A percentile compares a stretch with the other conserved stretches of the same genome.
Conservation (phyloP, 2,113 vertebrate species). For the Cebus imitator region DNA sequence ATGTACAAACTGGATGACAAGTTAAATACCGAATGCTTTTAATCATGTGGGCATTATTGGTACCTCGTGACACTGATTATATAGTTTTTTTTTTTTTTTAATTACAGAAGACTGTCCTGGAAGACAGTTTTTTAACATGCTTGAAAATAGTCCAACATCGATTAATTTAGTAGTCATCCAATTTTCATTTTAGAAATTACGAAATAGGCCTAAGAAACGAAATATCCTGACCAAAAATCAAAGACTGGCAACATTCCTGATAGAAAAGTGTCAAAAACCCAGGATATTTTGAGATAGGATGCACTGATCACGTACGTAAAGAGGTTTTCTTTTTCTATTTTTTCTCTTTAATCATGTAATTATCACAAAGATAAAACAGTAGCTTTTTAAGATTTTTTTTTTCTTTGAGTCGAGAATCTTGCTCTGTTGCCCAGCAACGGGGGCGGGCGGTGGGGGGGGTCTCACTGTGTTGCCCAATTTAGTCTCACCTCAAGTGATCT, state of each 20-base stretch:
- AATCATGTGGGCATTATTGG: neutral
- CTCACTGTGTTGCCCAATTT: neutral
- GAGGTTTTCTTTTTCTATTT: neutral
- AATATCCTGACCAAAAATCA: neutral
- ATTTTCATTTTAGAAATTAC: neutral
- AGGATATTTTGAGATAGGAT: neutral
- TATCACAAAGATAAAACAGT: neutral
- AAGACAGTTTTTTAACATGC: neutral
- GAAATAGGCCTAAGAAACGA: neutral
- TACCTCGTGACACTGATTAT: neutral
- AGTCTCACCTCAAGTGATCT: neutral
- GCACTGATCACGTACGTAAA: neutral
- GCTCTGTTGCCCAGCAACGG: neutral
- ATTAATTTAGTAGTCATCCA: neutral
- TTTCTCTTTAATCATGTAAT: neutral
- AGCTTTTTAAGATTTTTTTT: neutral
- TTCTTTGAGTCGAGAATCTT: neutral
- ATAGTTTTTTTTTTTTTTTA: neutral
- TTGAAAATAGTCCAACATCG: neutral
- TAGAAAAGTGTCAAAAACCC: neutral
- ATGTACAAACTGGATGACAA: neutral
- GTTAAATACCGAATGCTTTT: neutral
- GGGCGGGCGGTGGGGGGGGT: rapidly evolving
- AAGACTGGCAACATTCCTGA: neutral
- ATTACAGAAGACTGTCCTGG: neutral